These are phyloP conservation scores for Otis tarda DNA, from an alignment of 2,113 vertebrate species.

Conservation along the genomic window DNA sequence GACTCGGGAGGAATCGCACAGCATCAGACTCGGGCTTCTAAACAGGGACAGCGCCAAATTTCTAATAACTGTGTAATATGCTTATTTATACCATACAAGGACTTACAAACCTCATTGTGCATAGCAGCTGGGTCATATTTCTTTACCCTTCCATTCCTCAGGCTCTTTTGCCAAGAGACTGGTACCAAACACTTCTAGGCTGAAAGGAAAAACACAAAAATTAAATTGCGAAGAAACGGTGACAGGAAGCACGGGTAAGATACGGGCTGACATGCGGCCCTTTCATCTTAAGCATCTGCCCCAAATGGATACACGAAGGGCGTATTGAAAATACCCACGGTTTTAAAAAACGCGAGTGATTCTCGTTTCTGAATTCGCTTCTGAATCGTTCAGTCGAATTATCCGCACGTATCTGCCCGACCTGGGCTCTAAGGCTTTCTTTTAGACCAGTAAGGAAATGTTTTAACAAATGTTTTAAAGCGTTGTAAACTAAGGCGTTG, in stretches of 20 bases:
- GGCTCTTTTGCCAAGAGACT: slow-evolving; percentile 47
- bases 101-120: slow-evolving; percentile 63
- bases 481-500: background rate
- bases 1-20: background rate
- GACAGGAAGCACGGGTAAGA: slow-evolving; percentile 49
- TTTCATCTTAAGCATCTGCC: slow-evolving; percentile 33
- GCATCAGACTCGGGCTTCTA: slow-evolving; percentile 17
- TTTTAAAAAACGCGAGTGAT: background rate
- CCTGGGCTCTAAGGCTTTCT: background rate
- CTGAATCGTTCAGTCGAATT: background rate
- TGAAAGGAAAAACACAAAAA: slow-evolving; percentile 58
- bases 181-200: slow-evolving; percentile 46
- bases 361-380: too few relatives aligned
- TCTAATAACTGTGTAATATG: slow-evolving; percentile 57
- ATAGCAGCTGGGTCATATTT: slow-evolving; percentile 58
- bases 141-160: slow-evolving; percentile 56
- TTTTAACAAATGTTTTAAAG: slow-evolving; percentile 43
- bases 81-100: slow-evolving; percentile 70
- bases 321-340: background rate
- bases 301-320: background rate
- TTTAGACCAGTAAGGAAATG: slow-evolving; percentile 13
- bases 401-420: background rate
- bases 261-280: background rate
- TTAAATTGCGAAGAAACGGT: slow-evolving; percentile 42
- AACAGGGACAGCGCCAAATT: slow-evolving; percentile 43